Conservation (phyloP, 1,140 invertebrate genomes). For the Hyposmocoma kahamanoa region DNA sequence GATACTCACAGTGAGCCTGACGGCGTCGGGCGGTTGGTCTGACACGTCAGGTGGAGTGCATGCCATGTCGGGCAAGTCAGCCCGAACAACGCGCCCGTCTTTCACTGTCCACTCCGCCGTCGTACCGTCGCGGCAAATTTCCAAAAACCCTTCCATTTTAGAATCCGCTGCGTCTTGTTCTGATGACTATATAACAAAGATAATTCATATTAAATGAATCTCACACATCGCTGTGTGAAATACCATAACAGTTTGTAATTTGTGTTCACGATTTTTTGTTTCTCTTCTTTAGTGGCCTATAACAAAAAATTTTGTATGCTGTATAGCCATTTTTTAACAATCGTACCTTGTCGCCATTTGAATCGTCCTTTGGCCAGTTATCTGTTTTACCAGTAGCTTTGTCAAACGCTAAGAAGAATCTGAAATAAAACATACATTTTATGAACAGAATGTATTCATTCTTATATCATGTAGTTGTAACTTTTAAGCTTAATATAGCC, state of each 20-base stretch:
- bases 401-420: constrained; percentile 92
- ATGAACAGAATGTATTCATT: too few relatives aligned
- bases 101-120: constrained; percentile 73
- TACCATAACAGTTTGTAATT: too few relatives aligned
- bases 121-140: constrained; percentile 73
- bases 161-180: constrained; percentile 30
- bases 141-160: constrained; percentile 58
- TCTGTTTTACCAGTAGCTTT: constrained; percentile 79
- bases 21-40: constrained; percentile 21
- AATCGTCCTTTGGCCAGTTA: constrained; percentile 62
- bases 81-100: constrained; percentile 62
- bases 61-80: constrained; percentile 50
- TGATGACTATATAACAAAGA: constrained; percentile 16
- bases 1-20: constrained; percentile 35
- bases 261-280: too few relatives aligned
- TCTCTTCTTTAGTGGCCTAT: too few relatives aligned
- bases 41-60: constrained; percentile 42
- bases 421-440: constrained; percentile 27
- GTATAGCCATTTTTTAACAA: neutral
- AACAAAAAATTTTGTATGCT: too few relatives aligned
- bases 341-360: constrained; percentile 42
- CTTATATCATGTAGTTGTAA: too few relatives aligned
- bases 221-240: too few relatives aligned
- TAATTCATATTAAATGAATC: constrained; percentile 3
- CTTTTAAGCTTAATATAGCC: too few relatives aligned